These are phyloP conservation scores for Chrysaora quinquecirrha DNA, from an alignment of 30 jellyfish, hydroid and myxozoan genomes.

Conservation along the genomic window DNA sequence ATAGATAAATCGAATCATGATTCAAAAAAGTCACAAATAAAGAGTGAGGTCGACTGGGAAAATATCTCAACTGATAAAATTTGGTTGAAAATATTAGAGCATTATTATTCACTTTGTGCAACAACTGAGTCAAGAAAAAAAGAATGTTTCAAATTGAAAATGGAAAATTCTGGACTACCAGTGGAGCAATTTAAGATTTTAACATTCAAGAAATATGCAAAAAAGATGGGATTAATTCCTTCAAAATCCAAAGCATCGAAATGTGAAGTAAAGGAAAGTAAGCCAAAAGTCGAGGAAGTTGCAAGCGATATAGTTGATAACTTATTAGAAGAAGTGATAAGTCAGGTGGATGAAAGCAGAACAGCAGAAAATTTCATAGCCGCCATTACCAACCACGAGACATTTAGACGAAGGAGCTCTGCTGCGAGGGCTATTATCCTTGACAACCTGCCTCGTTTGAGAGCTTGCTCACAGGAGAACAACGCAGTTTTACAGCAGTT, in stretches of 20 bases:
- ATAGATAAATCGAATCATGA: no score
- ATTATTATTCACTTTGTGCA: conserved; percentile 86
- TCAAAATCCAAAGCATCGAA: conserved; percentile 29
- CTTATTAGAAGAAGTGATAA: conserved; percentile 59
- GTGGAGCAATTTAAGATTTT: conserved; percentile 27
- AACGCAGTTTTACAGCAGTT: conserved; percentile 22
- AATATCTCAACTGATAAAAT: conserved; percentile 75
- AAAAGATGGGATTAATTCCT: conserved; percentile 66
- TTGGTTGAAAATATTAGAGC: conserved; percentile 85
- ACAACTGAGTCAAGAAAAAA: conserved; percentile 66
- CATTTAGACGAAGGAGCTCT: conserved; percentile 55
- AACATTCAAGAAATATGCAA: conserved; percentile 60
- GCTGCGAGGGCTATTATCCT: conserved; percentile 71
- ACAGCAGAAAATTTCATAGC: conserved; percentile 67
- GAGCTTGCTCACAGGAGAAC: conserved; percentile 58
- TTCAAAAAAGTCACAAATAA: no score
- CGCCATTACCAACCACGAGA: conserved; percentile 42
- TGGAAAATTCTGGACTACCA: conserved; percentile 27
- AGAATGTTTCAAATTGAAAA: conserved; percentile 58
- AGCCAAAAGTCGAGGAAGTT: conserved; percentile 71
- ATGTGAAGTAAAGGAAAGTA: conserved; percentile 28
- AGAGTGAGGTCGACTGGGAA: conserved; percentile 74
- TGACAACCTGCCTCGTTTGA: conserved; percentile 70
- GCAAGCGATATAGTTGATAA: conserved; percentile 71
- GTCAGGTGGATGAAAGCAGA: conserved; percentile 62